Base-by-base conservation (phyloP, 2,888 invertebrate genomes). In the Nomada ferruginata region DNA sequence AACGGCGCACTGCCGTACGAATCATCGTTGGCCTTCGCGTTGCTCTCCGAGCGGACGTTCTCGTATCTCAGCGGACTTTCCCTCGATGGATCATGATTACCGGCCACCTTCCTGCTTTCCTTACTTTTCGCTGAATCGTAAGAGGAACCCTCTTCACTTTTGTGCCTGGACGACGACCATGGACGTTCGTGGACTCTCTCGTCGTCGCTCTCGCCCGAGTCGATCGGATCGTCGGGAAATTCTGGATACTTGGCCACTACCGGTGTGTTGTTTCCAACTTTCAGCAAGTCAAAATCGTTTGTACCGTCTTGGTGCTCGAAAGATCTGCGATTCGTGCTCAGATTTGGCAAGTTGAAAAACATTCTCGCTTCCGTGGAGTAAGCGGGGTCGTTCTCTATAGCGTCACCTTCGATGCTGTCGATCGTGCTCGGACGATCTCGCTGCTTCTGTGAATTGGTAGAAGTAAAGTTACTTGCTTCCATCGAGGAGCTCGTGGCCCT, bases 221-320 rank as follows among this genome's bases (percentile, higher is more conserved):
- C 78, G 36, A 85, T 84, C 2, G 89, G 55, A 26, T 91, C 90
- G 11, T 92, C 90, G 71, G 92, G 92, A 68, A 92, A 92, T 10
- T 92, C 89, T 13, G 90, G 89, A 50, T 93, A 94, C 85, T 91
- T 92, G 9, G 93, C 93, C 1, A 94, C 87, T 2, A 90, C 88
- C 0, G 93, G 93, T 0, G 93, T 93, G 50, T 92, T 86, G 63
- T 93, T 92, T 18, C 83, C 91, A 26, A 94, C 92, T 82, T 93
- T 93, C 2, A 93, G 87, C 44, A 93, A 69, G 74, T 94, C 94
- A 72, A 94, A 92, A 20, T 92, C 92, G 76, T 91, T 92, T 42
- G 86, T 90, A 2, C 78, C 85, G 2, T 87, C 89, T 53, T 89
- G 90, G 11, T 83, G 68, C 63, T 92, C 88, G 74, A 91, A 93